Evolutionary conservation across 37 sponge, comb jelly and placozoan species (phyloP).

Genomic region (Chondrilla cf. caribensis): DNA sequence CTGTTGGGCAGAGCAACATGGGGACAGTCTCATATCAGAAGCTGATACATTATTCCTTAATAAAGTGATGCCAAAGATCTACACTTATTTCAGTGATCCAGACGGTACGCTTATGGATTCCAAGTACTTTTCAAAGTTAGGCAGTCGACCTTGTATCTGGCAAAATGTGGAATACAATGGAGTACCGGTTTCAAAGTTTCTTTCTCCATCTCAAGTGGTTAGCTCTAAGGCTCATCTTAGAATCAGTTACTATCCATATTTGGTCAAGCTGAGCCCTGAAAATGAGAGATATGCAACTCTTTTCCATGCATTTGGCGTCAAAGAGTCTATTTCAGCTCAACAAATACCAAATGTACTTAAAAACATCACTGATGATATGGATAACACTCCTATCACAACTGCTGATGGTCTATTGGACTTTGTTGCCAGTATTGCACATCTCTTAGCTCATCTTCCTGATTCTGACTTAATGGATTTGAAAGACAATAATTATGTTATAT

Average conservation of each 20-base stretch:
- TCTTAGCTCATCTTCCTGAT: too few species aligned
- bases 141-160: conserved; percentile 33
- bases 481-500: too few species aligned
- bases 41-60: too few species aligned
- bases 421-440: too few species aligned
- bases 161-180: conserved; percentile 3
- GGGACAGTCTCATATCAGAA: too few species aligned
- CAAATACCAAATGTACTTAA: too few species aligned
- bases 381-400: too few species aligned
- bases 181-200: conserved; percentile 8
- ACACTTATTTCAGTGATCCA: not conserved
- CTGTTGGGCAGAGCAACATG: not conserved
- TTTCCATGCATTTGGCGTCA: conserved; percentile 32
- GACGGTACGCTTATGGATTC: not conserved
- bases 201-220: conserved; percentile 11
- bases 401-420: not conserved
- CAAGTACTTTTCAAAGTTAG: not conserved
- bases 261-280: conserved; percentile 25
- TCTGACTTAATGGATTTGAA: too few species aligned
- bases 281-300: conserved; percentile 18
- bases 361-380: too few species aligned
- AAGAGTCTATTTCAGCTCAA: too few species aligned
- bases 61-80: too few species aligned
- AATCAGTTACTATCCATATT: conserved; percentile 17
- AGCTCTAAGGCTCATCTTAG: not conserved